Evolutionary conservation across 2,113 vertebrate genomes (phyloP), one percentile per base, ranked within the genome.

Genomic region (Psilopsiagon aymara): DNA sequence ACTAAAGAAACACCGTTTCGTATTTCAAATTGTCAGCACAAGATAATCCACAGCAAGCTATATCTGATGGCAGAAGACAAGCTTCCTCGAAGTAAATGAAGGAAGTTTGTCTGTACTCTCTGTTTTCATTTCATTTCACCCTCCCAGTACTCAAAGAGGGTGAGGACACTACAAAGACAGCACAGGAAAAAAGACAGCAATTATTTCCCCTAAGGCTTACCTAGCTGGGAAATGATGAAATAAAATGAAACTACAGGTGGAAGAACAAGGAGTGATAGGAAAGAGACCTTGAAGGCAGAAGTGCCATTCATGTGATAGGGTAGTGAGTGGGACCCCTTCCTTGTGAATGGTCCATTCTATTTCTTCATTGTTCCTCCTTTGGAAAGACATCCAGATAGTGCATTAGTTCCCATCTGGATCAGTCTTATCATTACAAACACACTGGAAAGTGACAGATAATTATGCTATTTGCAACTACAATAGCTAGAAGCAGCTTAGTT

Each of bases 161-260:
- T 17, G 49, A 85, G n/a, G 33, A 68, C 47, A 13, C 24, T 57
- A 35, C 19, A 62, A 64, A 70, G 69, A 75, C 9, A 67, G 5
- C 0, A 0, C 18, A 68, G 5, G 12, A 19, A 46, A 73, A 95
- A 82, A 80, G 10, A 31, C 62, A 85, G 53, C n/a, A 67, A 29
- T 83, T 80, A 57, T 85, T 96, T 86, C 75, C 92, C 75, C 90
- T 63, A 81, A 90, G 84, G 91, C 44, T 76, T 69, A 57, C 75
- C 89, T 92, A 63, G 49, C 47, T 92, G 89, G 63, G 52, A 94
- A 89, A 95, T 28, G 9, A 44, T 31, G 57, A 89, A 86, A 79
- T 76, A 51, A 57, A 82, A 87, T 49, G 21, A 60, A 81, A 68
- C 24, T 63, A 28, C 23, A 69, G 74, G 57, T 76, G 77, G 70